Evolutionary conservation across 2,797 vertebrate species (phyloP), one percentile per base, ranked within the genome.

Genomic region (Mus caroli): DNA sequence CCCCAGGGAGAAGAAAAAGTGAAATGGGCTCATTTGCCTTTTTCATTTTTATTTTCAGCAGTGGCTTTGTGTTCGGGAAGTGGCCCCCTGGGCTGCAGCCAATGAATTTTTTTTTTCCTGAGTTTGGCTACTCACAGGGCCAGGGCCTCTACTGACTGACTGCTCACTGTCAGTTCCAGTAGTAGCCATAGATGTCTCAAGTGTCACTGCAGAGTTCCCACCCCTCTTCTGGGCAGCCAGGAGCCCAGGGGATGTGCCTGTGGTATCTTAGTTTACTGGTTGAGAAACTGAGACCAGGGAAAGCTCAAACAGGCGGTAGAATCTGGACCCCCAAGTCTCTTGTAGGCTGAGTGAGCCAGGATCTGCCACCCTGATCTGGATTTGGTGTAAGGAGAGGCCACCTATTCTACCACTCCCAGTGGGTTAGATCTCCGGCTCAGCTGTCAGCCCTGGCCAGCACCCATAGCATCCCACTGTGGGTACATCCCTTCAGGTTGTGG

Each of bases 11-110:
- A 69, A 83, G 78, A 73, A 92, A 96, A 87, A 94, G 96, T 96
- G 97, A 97, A 94, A 94, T 20, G 43, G 56, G 37, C 92, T 95
- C 84, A 69, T 94, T 93, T 96, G 96, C 94, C 80, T 82, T 82
- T 94, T 60, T 94, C 54, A 1, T n/a, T 94, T 73, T 95, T 92
- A 71, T 88, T 95, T 90, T 94, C 22, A 24, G 64, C 60, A 67
- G 60, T 22, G 37, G 67, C 73, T 82, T 71, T 22, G 28, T 46
- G 0, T 83, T 78, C 79, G 40, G 91, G 67, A 91, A 88, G 10
- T 2, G 46, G 86, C 31, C 84, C 46, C 15, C 2, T 7, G 50
- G 56, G 15, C 60, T 24, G 20, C 10, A 0, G 58, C 46, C 8
- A 13, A 24, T 19, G 28, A 6, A 15, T 67, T 28, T 28, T 28